Evolutionary conservation across 2,113 vertebrate genomes (phyloP), one percentile per base, ranked within the genome.

Genomic region (Macaca nemestrina): DNA sequence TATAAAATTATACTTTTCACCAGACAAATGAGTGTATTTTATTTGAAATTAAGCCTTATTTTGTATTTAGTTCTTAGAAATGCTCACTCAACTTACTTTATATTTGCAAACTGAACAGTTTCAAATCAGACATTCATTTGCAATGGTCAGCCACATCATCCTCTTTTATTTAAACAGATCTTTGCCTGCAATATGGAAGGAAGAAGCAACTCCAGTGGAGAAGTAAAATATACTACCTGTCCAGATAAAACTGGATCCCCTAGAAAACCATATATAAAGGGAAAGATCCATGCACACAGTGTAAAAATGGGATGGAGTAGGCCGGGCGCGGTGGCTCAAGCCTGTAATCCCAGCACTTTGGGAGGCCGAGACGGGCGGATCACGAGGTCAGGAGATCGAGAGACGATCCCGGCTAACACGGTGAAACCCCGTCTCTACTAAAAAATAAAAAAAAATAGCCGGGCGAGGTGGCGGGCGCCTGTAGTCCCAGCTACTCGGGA

Each of bases 211-310:
- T 98, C 99, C 40, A 99, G 99, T 78, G 97, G 98, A 83, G 98
- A 99, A 55, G 98, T 99, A 45, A 98, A 99, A 9, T 99, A 98
- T 96, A 98, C 97, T 92, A 99, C 99, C 68, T 95, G 94, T 30
- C 98, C 99, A 40, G 98, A 99, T 94, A 98, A 98, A 85, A 99
- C 99, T n/a, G 98, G 98, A n/a, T 91, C 98, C 6, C 99, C 99
- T 0, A 93, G 98, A 92, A 98, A 98, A 95, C 99, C 98, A 3
- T 10, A 93, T 3, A 85, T 98, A 5, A 99, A 99, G 92, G 98
- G 98, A 97, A 98, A 98, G 93, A 98, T 98, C 92, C 98, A 98
- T 88, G 96, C 99, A 0, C 98, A 98, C 96, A 98, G 97, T 5
- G 98, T 99, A 88, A 99, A 98, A 59, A 98, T 99, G 16, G 87